phyloP scores from a whole-genome alignment of 1,140 invertebrate species.

The Aphaenogaster floridana region DNA sequence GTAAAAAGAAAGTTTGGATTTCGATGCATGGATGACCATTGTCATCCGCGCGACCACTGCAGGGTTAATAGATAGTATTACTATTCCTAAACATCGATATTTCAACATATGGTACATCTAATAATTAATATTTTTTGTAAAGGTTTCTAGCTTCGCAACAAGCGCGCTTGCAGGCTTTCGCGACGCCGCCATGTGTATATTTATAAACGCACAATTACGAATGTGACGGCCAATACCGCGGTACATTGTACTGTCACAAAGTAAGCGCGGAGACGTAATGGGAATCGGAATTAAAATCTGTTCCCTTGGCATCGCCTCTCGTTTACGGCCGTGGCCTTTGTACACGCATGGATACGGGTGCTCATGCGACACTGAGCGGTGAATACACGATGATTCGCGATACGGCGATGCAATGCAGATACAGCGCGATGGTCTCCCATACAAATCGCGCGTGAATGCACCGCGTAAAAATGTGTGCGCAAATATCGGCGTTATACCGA shows the following conservation, averaged over 20 bases:
- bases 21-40: no score
- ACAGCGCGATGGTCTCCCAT: neutral
- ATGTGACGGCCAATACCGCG: neutral
- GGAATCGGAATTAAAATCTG: constrained; percentile 32
- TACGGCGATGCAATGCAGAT: constrained; percentile 13
- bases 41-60: no score
- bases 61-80: no score
- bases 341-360: neutral
- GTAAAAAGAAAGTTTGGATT: no score
- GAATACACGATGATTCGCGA: constrained; percentile 29
- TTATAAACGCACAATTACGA: constrained; percentile 36
- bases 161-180: neutral
- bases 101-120: neutral
- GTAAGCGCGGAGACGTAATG: constrained; percentile 1
- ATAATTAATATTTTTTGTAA: neutral
- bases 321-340: neutral
- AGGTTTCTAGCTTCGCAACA: neutral
- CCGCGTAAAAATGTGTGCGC: constrained; percentile 23
- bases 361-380: neutral
- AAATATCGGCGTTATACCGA: neutral
- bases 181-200: neutral
- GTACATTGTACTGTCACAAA: neutral
- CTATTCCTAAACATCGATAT: neutral
- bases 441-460: constrained; percentile 11
- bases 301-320: neutral